These are phyloP conservation scores for Megalopta genalis DNA, from an alignment of 1,140 invertebrate species.

Conservation along the genomic window DNA sequence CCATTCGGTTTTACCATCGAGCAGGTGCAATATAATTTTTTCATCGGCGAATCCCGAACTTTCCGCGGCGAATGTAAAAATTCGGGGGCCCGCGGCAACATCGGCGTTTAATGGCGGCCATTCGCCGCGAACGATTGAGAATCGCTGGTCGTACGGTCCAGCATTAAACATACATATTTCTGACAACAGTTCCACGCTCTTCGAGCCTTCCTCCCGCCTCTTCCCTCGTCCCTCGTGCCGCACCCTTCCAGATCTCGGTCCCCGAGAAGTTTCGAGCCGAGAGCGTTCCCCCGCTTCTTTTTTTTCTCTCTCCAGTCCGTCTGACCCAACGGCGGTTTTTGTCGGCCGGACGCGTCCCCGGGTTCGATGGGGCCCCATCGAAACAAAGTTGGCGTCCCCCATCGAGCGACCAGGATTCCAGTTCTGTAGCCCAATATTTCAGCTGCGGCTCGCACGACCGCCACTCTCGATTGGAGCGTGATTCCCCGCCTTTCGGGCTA, in stretches of 20 bases:
- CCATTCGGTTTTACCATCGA: background rate
- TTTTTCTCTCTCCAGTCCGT: slow-evolving; percentile 1
- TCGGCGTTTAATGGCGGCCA: background rate
- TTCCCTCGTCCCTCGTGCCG: background rate
- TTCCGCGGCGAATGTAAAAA: background rate
- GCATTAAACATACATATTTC: slow-evolving; percentile 33
- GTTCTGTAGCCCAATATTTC: slow-evolving; percentile 16
- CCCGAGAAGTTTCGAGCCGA: background rate
- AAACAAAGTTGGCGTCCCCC: background rate
- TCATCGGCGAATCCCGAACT: background rate
- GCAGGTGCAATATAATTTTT: background rate
- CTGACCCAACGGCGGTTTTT: slow-evolving; percentile 56
- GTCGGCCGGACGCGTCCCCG: background rate
- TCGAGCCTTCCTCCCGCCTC: background rate
- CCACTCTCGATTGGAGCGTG: slow-evolving; percentile 30
- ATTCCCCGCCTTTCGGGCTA: slow-evolving; percentile 12
- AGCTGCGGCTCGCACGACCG: slow-evolving; percentile 27
- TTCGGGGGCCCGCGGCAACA: background rate
- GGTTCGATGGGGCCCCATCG: background rate
- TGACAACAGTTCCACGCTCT: slow-evolving; percentile 6
- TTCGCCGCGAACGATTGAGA: slow-evolving; percentile 3
- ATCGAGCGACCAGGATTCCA: background rate
- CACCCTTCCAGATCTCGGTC: slow-evolving; percentile 34
- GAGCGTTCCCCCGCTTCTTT: background rate
- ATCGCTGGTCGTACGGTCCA: slow-evolving; percentile 10